Base-by-base conservation (phyloP, 1,140 invertebrate species). In the Ostrea denselamellosa region DNA sequence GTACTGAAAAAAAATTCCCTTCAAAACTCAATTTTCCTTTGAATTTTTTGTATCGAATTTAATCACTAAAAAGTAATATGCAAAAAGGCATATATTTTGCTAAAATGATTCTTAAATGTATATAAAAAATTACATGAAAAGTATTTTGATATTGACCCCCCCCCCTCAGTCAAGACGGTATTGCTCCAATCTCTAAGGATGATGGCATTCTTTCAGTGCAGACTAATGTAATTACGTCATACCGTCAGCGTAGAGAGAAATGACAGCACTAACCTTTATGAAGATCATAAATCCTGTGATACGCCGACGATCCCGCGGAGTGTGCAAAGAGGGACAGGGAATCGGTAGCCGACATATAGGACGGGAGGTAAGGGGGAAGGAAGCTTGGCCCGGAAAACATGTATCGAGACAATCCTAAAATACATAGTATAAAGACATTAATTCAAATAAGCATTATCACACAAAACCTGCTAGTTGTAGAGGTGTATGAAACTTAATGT, bases 221-320 rank as follows among this genome's bases (percentile, higher is more conserved):
- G 34, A 44, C 34, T 44, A 44, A 44, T 44, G 1, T 44, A 44
- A 44, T 44, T 44, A 44, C 34, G 34, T 44, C 34, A 44, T 44
- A 44, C 34, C 34, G 34, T 44, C 17, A 8, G 17, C 17, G 19
- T 19, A 62, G 56, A 62, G 9, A 12, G 12, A 34, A 9, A 51
- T 2, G n/a, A 19, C 44, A 58, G 62, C 19, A 84, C 34, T 85
- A 85, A 87, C 89, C 89, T 89, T 89, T 89, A 28, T 87, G 86
- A 22, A 89, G 85, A 68, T 89, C 89, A 53, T 89, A 89, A 53
- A 89, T 89, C 77, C 89, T 58, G 82, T 89, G 89, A 51, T 89
- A 89, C 25, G 83, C 51, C 25, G 87, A 83, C 2, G 83, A 34
- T 34, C 71, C 62, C 44, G 89, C 34, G 51, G 65, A 56, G 17